A percentile compares a stretch with the other conserved stretches of the same genome.
phyloP scores from a whole-genome alignment of 2,888 invertebrate species.

The Spatulosminthurus flaviceps region DNA sequence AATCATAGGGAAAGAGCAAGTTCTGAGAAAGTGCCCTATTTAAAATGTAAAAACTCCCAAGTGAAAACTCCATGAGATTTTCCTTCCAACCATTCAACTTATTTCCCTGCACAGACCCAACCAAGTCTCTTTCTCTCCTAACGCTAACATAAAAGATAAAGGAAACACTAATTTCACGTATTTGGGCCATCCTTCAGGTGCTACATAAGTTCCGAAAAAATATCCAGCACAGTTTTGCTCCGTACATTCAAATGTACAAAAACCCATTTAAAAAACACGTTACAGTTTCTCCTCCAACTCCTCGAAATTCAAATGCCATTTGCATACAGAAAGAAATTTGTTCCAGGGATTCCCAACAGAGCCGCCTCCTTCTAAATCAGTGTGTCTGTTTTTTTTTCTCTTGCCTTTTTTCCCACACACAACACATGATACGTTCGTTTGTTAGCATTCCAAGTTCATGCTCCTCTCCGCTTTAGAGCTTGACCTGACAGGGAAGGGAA shows the following conservation, averaged over 20 bases:
- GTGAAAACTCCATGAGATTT: too few species aligned
- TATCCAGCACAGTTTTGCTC: too few species aligned
- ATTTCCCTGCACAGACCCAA: too few species aligned
- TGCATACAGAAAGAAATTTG: conserved; percentile 39
- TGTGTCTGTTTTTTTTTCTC: not conserved
- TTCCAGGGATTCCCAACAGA: conserved; percentile 31
- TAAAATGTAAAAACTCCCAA: too few species aligned
- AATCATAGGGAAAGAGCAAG: not conserved
- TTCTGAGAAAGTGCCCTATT: not conserved
- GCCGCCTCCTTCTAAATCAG: conserved; percentile 31
- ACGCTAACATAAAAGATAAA: too few species aligned
- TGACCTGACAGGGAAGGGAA: not conserved
- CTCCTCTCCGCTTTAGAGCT: not conserved
- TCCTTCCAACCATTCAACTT: too few species aligned
- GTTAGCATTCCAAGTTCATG: not conserved
- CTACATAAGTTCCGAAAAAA: too few species aligned
- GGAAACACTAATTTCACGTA: too few species aligned
- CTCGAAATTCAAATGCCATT: conserved; percentile 40
- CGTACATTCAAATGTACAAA: not conserved
- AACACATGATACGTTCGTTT: not conserved
- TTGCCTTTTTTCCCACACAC: not conserved
- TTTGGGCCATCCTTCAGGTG: too few species aligned
- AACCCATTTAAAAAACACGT: not conserved
- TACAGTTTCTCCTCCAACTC: not conserved
- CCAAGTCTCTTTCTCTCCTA: too few species aligned